Percentiles rank a stretch among this genome's conserved stretches.
These are phyloP conservation scores for Thermophis baileyi DNA, from an alignment of 2,113 vertebrate species.

Conservation along the genomic window DNA sequence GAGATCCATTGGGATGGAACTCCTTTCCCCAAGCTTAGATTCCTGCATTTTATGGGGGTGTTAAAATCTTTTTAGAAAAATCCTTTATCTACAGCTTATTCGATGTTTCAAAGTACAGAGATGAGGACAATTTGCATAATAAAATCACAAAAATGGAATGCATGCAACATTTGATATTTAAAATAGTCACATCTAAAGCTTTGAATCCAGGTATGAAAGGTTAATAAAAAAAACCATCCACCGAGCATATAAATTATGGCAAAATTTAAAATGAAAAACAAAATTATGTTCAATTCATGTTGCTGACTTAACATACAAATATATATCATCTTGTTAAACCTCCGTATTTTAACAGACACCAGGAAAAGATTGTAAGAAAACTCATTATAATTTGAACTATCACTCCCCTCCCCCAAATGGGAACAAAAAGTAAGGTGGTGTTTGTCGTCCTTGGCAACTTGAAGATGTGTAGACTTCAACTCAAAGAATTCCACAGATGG, in stretches of 20 bases:
- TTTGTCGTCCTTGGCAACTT: no score
- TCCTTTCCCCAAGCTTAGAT: constrained; percentile 45
- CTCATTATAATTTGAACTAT: neutral
- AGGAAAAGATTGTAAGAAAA: neutral
- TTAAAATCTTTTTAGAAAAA: constrained; percentile 23
- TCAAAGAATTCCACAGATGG: no score
- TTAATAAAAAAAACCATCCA: constrained; percentile 49
- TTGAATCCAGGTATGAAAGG: constrained; percentile 50
- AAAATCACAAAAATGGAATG: constrained; percentile 60
- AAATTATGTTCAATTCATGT: neutral
- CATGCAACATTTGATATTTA: constrained; percentile 65
- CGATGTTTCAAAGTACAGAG: constrained; percentile 60
- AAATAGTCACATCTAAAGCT: constrained; percentile 53
- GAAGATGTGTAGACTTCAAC: no score
- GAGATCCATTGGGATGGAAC: constrained; percentile 39
- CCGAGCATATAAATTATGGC: constrained; percentile 48
- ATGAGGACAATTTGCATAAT: constrained; percentile 64
- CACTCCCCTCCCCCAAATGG: neutral
- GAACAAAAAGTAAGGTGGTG: neutral
- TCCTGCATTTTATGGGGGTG: constrained; percentile 39
- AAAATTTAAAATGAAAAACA: constrained; percentile 22
- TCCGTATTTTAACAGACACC: neutral
- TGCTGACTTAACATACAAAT: neutral
- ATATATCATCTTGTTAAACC: neutral
- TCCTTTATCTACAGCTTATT: constrained; percentile 16